Evolutionary conservation across 1,140 invertebrate species (phyloP).

Genomic region (Caerostris darwini): DNA sequence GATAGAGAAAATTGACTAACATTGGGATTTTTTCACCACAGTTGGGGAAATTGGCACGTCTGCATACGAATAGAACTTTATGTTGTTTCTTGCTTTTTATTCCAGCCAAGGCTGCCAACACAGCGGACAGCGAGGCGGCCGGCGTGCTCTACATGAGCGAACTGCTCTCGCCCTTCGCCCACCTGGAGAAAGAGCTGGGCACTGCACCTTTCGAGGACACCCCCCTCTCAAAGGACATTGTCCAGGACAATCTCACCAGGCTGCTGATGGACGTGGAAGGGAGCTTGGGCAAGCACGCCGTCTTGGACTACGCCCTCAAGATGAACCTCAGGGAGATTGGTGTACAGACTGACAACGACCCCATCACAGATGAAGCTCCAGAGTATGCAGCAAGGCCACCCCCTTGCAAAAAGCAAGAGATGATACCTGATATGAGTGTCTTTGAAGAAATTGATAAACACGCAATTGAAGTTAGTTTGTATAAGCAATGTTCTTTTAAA

Average conservation of each 20-base stretch:
- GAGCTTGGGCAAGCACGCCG: slow-evolving; percentile 62
- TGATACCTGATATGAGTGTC: slow-evolving; percentile 79
- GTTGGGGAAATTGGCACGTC: no score
- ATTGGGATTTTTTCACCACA: no score
- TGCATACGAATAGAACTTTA: no score
- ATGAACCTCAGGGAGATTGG: slow-evolving; percentile 71
- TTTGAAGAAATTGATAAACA: slow-evolving; percentile 79
- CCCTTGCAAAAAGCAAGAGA: slow-evolving; percentile 79
- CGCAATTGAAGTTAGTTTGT: slow-evolving; percentile 78
- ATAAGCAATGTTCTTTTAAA: no score
- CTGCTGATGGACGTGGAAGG: slow-evolving; percentile 74
- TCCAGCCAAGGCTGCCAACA: slow-evolving; percentile 75
- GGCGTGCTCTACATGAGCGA: slow-evolving; percentile 75
- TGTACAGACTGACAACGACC: slow-evolving; percentile 81
- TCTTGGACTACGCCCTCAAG: slow-evolving; percentile 61
- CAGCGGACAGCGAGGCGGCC: slow-evolving; percentile 72
- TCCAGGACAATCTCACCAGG: slow-evolving; percentile 68
- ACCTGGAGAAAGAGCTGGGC: slow-evolving; percentile 73
- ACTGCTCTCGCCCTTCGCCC: slow-evolving; percentile 74
- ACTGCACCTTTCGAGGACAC: slow-evolving; percentile 24
- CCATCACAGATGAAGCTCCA: slow-evolving; percentile 80
- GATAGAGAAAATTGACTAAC: no score
- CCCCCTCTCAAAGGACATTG: slow-evolving; percentile 43
- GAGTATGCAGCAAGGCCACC: slow-evolving; percentile 81
- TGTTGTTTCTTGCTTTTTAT: background rate